Evolutionary conservation across 2,888 invertebrate species (phyloP).

Genomic region (Pollenia griseotomentosa): DNA sequence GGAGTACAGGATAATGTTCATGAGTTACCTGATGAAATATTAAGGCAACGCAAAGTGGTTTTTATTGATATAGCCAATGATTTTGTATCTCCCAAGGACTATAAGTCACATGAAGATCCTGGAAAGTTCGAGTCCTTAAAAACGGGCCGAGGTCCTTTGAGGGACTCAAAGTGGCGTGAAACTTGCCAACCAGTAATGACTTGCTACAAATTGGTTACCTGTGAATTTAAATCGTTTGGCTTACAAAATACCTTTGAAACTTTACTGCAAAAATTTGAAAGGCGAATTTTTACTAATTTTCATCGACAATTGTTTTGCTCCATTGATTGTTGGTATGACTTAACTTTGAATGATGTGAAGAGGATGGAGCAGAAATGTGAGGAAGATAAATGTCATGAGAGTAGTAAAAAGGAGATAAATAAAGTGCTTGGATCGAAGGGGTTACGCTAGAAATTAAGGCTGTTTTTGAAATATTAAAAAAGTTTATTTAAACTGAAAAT

Average conservation of each 20-base stretch:
- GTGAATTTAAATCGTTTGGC: conserved; percentile 99
- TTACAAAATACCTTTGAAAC: conserved; percentile 94
- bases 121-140: conserved; percentile 92
- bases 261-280: conserved; percentile 96
- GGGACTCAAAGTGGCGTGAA: conserved; percentile 91
- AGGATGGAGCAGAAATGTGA: conserved; percentile 92
- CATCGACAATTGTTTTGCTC: conserved; percentile 99
- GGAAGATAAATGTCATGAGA: background rate
- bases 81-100: conserved; percentile 90
- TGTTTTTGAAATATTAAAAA: no score
- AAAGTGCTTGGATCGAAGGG: background rate
- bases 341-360: conserved; percentile 99
- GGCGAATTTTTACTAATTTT: conserved; percentile 98
- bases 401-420: background rate
- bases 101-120: conserved; percentile 94
- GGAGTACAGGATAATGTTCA: conserved; percentile 91
- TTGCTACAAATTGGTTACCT: conserved; percentile 98
- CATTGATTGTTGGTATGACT: conserved; percentile 98
- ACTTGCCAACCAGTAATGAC: conserved; percentile 96
- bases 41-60: conserved; percentile 94
- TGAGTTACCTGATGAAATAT: conserved; percentile 92
- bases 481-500: background rate
- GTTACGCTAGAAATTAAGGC: background rate
- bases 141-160: conserved; percentile 96
- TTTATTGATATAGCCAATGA: conserved; percentile 98